Conservation (phyloP, 2,797 vertebrate genomes). For the Sebastes glaucus region DNA sequence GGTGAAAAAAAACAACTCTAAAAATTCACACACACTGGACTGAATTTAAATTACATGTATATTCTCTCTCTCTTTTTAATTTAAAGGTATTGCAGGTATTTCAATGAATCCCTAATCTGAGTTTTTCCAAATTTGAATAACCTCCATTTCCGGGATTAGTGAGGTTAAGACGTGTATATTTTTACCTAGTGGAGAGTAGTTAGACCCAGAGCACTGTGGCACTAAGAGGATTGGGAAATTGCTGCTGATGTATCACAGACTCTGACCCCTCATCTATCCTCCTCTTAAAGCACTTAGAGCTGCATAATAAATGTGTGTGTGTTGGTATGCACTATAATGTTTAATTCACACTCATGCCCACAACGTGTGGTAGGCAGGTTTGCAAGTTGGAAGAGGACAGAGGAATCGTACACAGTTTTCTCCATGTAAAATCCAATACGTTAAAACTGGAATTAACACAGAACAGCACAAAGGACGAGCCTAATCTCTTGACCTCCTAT, state of each 20-base stretch:
- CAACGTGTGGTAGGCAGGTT: background rate
- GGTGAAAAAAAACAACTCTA: background rate
- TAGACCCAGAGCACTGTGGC: conserved; percentile 30
- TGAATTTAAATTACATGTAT: conserved; percentile 3
- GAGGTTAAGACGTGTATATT: conserved; percentile 46
- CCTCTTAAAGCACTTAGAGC: conserved; percentile 34
- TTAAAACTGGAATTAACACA: conserved; percentile 28
- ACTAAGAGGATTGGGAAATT: conserved; percentile 63
- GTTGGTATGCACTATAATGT: background rate
- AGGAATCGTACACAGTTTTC: background rate
- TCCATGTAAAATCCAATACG: background rate
- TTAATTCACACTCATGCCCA: background rate
- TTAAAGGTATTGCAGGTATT: conserved; percentile 42
- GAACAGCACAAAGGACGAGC: conserved; percentile 22
- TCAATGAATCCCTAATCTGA: conserved; percentile 41
- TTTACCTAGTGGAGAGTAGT: conserved; percentile 54
- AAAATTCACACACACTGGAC: background rate
- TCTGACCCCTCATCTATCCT: conserved; percentile 47
- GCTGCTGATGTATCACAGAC: conserved; percentile 43
- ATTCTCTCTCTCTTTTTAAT: conserved; percentile 3
- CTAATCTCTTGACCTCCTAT: conserved; percentile 48
- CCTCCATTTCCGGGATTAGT: conserved; percentile 58
- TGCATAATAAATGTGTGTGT: background rate
- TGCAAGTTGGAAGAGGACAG: background rate
- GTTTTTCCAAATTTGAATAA: conserved; percentile 51